A percentile compares a stretch with the other conserved stretches of the same genome.
Conservation (phyloP, 2,113 vertebrate genomes). For the Chrysemys picta region DNA sequence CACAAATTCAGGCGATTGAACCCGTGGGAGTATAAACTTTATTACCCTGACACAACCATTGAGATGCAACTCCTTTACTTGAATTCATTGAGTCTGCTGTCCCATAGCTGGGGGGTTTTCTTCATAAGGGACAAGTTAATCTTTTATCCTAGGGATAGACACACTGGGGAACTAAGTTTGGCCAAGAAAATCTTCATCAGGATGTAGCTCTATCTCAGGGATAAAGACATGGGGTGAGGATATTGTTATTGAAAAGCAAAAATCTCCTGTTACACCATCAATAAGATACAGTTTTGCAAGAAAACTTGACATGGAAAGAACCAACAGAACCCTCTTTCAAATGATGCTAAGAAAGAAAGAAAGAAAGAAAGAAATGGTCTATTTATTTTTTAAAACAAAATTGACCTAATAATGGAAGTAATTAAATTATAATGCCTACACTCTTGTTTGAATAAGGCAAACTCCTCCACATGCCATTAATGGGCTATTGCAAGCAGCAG, state of each 20-base stretch:
- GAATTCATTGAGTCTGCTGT: background rate
- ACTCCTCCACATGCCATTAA: slow-evolving; percentile 21
- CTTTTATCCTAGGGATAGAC: background rate
- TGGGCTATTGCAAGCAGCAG: slow-evolving; percentile 26
- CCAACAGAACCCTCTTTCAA: background rate
- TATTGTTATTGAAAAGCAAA: background rate
- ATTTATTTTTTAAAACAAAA: background rate
- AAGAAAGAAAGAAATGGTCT: background rate
- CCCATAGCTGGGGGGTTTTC: fast-evolving
- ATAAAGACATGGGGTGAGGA: background rate
- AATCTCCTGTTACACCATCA: background rate
- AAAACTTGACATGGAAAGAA: background rate
- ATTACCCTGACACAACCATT: background rate
- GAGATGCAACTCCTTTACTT: background rate
- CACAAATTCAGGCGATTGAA: background rate
- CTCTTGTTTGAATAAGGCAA: slow-evolving; percentile 21
- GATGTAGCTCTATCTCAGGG: background rate
- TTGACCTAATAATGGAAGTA: background rate
- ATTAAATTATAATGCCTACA: slow-evolving; percentile 5
- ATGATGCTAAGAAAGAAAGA: background rate
- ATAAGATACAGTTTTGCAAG: background rate
- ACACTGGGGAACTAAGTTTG: background rate
- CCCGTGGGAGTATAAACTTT: background rate
- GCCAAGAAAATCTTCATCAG: background rate
- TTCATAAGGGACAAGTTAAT: background rate